Evolutionary conservation across 2,113 vertebrate genomes (phyloP).

Genomic region (Orycteropus afer): DNA sequence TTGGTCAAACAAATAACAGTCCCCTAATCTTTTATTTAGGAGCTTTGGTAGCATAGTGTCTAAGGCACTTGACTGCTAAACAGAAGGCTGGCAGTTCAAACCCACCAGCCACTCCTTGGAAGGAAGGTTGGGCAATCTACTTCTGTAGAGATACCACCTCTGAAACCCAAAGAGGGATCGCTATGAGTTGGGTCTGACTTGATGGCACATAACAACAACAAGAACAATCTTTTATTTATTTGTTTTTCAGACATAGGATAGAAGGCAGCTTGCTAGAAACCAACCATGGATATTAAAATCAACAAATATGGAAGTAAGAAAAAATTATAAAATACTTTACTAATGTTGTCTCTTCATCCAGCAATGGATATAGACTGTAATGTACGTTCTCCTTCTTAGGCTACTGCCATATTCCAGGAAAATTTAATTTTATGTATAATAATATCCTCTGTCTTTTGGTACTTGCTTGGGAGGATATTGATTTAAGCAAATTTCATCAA

Average conservation of each 20-base stretch:
- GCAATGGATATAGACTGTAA: neutral
- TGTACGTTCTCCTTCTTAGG: neutral
- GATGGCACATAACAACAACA: too few species aligned
- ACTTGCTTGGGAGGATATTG: neutral
- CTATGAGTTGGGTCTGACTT: too few species aligned
- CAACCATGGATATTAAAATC: conserved; percentile 22
- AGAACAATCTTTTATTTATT: too few species aligned
- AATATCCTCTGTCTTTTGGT: neutral
- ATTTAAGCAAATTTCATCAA: neutral
- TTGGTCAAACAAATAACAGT: conserved; percentile 60
- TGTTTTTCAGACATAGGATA: neutral
- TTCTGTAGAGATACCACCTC: too few species aligned
- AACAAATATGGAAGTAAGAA: conserved; percentile 19
- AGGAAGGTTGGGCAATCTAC: too few species aligned
- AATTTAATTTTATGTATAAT: neutral
- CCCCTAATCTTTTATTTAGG: conserved; percentile 45
- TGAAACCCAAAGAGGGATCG: too few species aligned
- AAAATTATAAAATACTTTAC: neutral
- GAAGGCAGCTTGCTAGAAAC: conserved; percentile 11
- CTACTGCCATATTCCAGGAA: neutral
- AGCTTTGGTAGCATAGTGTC: too few species aligned
- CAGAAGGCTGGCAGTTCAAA: too few species aligned
- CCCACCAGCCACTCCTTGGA: too few species aligned
- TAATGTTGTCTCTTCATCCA: neutral
- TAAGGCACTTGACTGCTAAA: too few species aligned